These are phyloP conservation scores for Fulmarus glacialis DNA, from an alignment of 2,113 vertebrate genomes.

Conservation along the genomic window DNA sequence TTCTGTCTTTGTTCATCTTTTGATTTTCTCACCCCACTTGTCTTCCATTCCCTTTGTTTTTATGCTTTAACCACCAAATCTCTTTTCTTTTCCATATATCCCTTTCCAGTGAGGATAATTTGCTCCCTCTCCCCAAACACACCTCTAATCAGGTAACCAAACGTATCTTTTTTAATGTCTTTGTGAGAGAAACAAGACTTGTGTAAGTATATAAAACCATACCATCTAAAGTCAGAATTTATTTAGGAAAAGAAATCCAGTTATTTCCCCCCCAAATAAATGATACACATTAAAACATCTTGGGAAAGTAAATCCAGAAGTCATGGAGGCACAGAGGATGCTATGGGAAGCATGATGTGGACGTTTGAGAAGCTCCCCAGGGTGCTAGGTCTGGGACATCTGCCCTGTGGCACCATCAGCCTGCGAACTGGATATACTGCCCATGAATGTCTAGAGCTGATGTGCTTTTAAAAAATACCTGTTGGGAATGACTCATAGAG, in stretches of 20 bases:
- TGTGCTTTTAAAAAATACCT: background rate
- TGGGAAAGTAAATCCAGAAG: background rate
- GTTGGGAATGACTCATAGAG: background rate
- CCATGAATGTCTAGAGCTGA: background rate
- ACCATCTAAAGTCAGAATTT: background rate
- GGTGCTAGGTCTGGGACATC: background rate
- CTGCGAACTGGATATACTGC: background rate
- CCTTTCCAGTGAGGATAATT: background rate
- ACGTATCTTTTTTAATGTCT: rapidly evolving
- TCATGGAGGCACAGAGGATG: background rate
- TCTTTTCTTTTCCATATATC: background rate
- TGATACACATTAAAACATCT: background rate
- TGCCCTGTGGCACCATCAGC: background rate
- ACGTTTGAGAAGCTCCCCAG: background rate
- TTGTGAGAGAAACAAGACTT: background rate
- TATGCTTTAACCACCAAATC: background rate
- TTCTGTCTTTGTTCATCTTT: background rate
- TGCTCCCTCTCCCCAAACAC: background rate
- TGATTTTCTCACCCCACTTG: background rate
- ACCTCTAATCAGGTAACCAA: background rate
- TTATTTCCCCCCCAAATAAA: background rate
- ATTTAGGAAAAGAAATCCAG: background rate
- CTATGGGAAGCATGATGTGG: background rate
- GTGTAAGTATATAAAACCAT: background rate
- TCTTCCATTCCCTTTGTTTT: background rate